phyloP scores from a whole-genome alignment of 2,888 invertebrate species.

The Fabriciana adippe region DNA sequence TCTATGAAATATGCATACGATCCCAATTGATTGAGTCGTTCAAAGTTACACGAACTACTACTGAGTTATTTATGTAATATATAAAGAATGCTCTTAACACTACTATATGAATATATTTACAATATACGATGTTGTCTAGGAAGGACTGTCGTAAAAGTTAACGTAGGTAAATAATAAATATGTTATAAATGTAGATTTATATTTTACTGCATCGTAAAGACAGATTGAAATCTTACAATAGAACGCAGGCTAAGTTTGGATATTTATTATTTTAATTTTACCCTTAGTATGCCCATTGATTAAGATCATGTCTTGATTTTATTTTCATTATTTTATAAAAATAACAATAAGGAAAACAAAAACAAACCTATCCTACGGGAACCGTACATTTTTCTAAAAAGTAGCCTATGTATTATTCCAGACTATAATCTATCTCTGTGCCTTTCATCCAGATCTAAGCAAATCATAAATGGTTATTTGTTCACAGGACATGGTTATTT shows the following conservation, averaged over 20 bases:
- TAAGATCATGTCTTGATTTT: constrained; percentile 2
- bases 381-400: too few species aligned
- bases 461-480: too few species aligned
- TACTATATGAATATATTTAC: neutral
- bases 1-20: too few species aligned
- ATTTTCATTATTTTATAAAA: neutral
- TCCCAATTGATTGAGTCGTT: too few species aligned
- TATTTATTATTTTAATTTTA: constrained; percentile 16
- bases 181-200: constrained; percentile 10
- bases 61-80: too few species aligned
- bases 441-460: too few species aligned
- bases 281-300: neutral
- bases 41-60: too few species aligned
- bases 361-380: neutral
- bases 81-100: neutral
- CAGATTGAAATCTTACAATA: constrained; percentile 10
- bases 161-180: too few species aligned
- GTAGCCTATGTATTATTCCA: too few species aligned
- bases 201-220: constrained; percentile 19
- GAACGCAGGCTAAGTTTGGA: constrained; percentile 12
- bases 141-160: constrained; percentile 4
- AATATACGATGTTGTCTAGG: neutral
- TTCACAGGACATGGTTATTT: too few species aligned
- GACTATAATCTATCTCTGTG: too few species aligned
- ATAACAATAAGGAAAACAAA: too few species aligned